These are phyloP conservation scores for Orthosia gracilis DNA, from an alignment of 2,888 invertebrate species.

Conservation along the genomic window DNA sequence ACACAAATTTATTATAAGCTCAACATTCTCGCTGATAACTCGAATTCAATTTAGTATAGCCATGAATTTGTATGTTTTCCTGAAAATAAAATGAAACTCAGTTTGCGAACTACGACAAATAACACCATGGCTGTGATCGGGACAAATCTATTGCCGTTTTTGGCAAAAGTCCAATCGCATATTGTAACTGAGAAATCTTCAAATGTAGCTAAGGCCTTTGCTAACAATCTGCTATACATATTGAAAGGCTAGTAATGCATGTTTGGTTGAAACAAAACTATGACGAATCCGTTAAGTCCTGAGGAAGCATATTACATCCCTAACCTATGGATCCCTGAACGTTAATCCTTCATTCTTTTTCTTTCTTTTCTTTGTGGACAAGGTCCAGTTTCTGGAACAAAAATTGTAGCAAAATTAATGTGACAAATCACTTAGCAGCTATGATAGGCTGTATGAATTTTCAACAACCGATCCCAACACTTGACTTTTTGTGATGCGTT, in stretches of 20 bases:
- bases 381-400: too few relatives aligned
- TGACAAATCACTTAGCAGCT: too few relatives aligned
- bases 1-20: slow-evolving; percentile 71
- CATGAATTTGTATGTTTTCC: background rate
- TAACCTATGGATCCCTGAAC: too few relatives aligned
- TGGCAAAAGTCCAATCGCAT: slow-evolving; percentile 29
- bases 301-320: background rate
- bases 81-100: slow-evolving; percentile 11
- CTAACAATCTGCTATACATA: background rate
- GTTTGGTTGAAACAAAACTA: background rate
- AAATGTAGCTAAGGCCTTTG: background rate
- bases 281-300: background rate
- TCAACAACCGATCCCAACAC: too few relatives aligned
- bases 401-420: too few relatives aligned
- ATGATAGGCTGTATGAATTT: too few relatives aligned
- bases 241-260: background rate
- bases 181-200: background rate
- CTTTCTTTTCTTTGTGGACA: too few relatives aligned
- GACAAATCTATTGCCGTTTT: slow-evolving; percentile 18
- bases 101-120: slow-evolving; percentile 21
- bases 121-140: slow-evolving; percentile 11
- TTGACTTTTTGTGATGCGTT: too few relatives aligned
- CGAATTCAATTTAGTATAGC: slow-evolving; percentile 47
- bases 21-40: slow-evolving; percentile 50
- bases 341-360: too few relatives aligned